A percentile compares a stretch with the other conserved stretches of the same genome.
Conservation (phyloP, 2,797 vertebrate genomes). For the Uromys caudimaculatus region DNA sequence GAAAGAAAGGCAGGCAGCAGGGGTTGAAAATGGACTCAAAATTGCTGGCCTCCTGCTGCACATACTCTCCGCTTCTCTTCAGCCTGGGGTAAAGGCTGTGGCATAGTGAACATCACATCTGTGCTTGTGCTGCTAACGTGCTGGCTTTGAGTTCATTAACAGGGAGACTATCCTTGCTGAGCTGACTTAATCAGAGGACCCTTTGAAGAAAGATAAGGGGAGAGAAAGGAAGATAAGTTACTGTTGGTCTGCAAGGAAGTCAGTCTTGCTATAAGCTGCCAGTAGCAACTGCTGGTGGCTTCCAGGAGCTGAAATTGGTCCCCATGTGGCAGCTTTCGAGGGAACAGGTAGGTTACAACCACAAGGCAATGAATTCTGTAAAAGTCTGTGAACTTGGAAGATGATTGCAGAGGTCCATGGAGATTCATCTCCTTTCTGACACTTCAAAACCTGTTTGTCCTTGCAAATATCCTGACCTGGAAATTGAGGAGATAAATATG, state of each 20-base stretch:
- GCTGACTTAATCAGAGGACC: neutral
- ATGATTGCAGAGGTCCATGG: neutral
- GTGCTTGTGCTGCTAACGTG: neutral
- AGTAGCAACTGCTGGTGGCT: neutral
- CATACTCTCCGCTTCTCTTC: neutral
- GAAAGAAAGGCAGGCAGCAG: neutral
- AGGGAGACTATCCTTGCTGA: neutral
- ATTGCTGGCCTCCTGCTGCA: neutral
- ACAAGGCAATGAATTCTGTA: neutral
- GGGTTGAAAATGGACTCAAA: neutral
- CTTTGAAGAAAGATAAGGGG: neutral
- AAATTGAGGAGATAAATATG: neutral
- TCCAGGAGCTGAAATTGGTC: neutral
- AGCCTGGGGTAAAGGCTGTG: neutral
- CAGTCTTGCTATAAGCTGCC: neutral
- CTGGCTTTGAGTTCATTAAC: neutral
- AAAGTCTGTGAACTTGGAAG: neutral
- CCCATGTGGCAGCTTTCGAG: neutral
- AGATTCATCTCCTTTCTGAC: neutral
- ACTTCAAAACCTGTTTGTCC: neutral
- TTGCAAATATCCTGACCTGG: neutral
- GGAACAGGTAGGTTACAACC: neutral
- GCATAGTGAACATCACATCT: too few relatives aligned
- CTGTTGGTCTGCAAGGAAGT: neutral
- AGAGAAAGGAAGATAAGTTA: neutral